A percentile compares a stretch with the other conserved stretches of the same genome.
Conservation (phyloP, 2,113 vertebrate species). For the Sakesphorus luctuosus region DNA sequence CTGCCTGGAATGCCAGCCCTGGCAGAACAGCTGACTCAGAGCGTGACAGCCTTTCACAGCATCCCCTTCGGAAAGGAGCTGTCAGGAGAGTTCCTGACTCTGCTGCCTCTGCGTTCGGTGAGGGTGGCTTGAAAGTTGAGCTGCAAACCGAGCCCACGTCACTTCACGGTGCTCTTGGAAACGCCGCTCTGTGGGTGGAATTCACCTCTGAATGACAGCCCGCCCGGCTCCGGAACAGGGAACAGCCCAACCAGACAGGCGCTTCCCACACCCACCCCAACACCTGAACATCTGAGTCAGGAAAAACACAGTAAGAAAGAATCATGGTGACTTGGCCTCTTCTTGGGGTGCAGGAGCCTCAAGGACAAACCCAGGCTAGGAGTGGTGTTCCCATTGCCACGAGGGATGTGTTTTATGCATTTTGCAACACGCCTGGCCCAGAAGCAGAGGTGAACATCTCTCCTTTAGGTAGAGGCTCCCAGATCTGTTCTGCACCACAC, state of each 20-base stretch:
- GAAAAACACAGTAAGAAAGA: rapidly evolving
- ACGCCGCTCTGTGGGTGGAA: not conserved
- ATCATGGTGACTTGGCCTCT: not conserved
- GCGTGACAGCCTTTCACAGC: conserved; percentile 31
- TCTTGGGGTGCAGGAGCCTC: not conserved
- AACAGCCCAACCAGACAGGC: not conserved
- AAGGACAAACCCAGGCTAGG: not conserved
- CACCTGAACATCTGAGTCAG: not conserved
- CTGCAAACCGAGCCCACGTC: not conserved
- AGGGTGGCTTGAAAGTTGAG: not conserved
- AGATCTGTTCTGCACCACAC: not conserved
- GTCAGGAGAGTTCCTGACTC: not conserved
- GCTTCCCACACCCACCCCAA: not conserved
- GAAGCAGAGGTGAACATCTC: not conserved
- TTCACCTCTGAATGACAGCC: not conserved
- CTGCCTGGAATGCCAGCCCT: not conserved
- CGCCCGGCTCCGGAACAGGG: too few relatives aligned
- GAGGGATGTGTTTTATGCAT: not conserved
- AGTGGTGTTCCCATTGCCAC: not conserved
- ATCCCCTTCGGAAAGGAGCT: not conserved
- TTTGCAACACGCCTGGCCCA: not conserved
- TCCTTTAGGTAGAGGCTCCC: not conserved
- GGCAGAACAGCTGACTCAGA: conserved; percentile 55
- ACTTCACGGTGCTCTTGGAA: not conserved
- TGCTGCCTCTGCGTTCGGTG: not conserved